Percentiles rank a stretch among this genome's conserved stretches.
These are phyloP conservation scores for Atractosteus spatula DNA, from an alignment of 2,113 vertebrate species.

Conservation along the genomic window DNA sequence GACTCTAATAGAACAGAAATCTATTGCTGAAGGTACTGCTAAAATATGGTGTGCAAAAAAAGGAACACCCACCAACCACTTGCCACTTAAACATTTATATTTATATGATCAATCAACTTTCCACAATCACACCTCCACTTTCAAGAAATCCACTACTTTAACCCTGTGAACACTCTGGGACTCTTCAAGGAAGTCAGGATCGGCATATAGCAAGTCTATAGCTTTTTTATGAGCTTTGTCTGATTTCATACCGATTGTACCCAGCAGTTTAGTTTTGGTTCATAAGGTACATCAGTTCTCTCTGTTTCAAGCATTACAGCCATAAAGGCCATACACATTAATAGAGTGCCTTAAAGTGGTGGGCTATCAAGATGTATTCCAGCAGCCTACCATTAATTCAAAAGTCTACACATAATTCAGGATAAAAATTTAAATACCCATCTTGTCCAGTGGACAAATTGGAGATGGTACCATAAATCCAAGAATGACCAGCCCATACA, in stretches of 20 bases:
- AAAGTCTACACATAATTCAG: background rate
- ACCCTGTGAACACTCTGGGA: slow-evolving; percentile 33
- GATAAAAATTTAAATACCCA: background rate
- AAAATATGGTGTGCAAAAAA: background rate
- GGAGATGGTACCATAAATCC: background rate
- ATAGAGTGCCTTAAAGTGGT: background rate
- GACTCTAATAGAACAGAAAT: slow-evolving; percentile 33
- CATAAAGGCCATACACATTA: slow-evolving; percentile 8
- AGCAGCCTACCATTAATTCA: background rate
- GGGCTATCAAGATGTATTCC: background rate
- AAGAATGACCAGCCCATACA: too few relatives aligned
- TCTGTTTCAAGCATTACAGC: slow-evolving; percentile 1
- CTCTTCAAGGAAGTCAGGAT: slow-evolving; percentile 64
- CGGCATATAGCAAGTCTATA: slow-evolving; percentile 18
- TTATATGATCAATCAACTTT: slow-evolving; percentile 51
- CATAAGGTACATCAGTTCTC: background rate
- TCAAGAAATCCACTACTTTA: slow-evolving; percentile 22
- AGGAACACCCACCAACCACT: background rate
- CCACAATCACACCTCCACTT: slow-evolving; percentile 28
- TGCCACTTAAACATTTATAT: slow-evolving; percentile 21
- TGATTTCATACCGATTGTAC: background rate
- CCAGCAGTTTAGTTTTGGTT: slow-evolving; percentile 15
- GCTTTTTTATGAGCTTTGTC: background rate
- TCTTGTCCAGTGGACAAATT: background rate
- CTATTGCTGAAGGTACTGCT: background rate